Percentiles rank a stretch among this genome's conserved stretches.
phyloP scores from a whole-genome alignment of 2,888 invertebrate genomes.

The Caenorhabditis sinica region DNA sequence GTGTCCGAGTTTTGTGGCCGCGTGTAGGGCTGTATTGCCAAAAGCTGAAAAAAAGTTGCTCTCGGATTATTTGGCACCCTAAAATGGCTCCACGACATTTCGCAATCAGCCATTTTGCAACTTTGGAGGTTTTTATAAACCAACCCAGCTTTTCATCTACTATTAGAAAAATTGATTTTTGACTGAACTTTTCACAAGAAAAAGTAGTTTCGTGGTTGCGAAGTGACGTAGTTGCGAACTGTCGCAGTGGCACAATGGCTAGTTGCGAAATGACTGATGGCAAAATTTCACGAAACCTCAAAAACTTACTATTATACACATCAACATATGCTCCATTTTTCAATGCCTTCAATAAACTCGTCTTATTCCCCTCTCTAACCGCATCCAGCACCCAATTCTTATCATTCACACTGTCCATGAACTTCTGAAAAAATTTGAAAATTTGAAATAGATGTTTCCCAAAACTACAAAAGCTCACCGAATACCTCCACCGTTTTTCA shows the following conservation, averaged over 20 bases:
- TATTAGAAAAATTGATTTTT: no score
- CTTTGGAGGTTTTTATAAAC: no score
- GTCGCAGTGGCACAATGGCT: no score
- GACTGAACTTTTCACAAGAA: no score
- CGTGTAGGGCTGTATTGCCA: slow-evolving; percentile 35
- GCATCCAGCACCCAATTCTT: slow-evolving; percentile 24
- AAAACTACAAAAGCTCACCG: slow-evolving; percentile 5
- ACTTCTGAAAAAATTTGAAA: not conserved
- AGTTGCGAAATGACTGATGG: no score
- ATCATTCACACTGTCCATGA: slow-evolving; percentile 8
- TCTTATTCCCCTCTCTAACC: not conserved
- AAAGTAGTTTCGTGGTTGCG: no score
- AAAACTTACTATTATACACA: slow-evolving; percentile 31
- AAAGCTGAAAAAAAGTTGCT: not conserved
- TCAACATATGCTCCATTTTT: slow-evolving; percentile 14
- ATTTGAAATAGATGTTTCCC: not conserved
- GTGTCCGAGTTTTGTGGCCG: not conserved
- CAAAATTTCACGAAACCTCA: no score
- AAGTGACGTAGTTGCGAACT: no score
- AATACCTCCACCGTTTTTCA: slow-evolving; percentile 18
- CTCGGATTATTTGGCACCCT: no score
- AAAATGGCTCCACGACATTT: no score
- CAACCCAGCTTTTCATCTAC: no score
- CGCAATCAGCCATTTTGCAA: no score
- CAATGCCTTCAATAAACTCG: not conserved